These are phyloP conservation scores for Gryllus bimaculatus DNA, from an alignment of 1,140 invertebrate genomes.

Conservation along the genomic window DNA sequence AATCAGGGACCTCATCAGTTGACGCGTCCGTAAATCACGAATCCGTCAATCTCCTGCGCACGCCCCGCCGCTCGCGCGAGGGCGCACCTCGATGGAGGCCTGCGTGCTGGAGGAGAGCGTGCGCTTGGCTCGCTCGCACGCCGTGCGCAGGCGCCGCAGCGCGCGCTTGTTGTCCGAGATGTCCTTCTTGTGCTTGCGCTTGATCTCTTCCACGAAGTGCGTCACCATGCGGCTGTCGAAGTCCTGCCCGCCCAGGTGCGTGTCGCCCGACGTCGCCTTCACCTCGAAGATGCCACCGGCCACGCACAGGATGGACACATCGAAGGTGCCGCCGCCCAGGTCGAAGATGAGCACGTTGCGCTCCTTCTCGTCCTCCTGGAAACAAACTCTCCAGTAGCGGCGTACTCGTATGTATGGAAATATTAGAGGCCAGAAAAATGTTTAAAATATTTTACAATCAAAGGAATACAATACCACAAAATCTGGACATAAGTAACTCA, in stretches of 20 bases:
- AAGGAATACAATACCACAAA: too few species aligned
- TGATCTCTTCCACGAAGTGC: slow-evolving; percentile 45
- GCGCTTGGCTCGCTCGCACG: slow-evolving; percentile 69
- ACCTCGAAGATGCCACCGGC: slow-evolving; percentile 52
- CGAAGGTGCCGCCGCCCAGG: slow-evolving; percentile 45
- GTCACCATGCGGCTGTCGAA: slow-evolving; percentile 68
- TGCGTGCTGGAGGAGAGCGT: slow-evolving; percentile 64
- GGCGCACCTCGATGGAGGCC: slow-evolving; percentile 45
- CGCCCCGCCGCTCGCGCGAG: too few species aligned
- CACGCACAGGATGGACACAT: slow-evolving; percentile 64
- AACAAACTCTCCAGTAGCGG: background rate
- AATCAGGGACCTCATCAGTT: too few species aligned
- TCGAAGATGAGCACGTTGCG: slow-evolving; percentile 44
- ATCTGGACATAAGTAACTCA: too few species aligned
- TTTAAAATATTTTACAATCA: too few species aligned
- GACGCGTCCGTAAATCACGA: too few species aligned
- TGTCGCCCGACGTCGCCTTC: slow-evolving; percentile 53
- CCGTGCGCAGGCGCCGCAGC: slow-evolving; percentile 41
- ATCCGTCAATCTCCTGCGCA: too few species aligned
- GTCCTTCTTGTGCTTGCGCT: slow-evolving; percentile 41
- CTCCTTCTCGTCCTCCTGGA: slow-evolving; percentile 26
- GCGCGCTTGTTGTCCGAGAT: slow-evolving; percentile 37
- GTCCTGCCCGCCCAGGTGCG: slow-evolving; percentile 67
- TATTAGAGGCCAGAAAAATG: too few species aligned
- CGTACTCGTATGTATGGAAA: too few species aligned